Evolutionary conservation across 2,888 invertebrate genomes (phyloP).

Genomic region (Drosophila tripunctata): DNA sequence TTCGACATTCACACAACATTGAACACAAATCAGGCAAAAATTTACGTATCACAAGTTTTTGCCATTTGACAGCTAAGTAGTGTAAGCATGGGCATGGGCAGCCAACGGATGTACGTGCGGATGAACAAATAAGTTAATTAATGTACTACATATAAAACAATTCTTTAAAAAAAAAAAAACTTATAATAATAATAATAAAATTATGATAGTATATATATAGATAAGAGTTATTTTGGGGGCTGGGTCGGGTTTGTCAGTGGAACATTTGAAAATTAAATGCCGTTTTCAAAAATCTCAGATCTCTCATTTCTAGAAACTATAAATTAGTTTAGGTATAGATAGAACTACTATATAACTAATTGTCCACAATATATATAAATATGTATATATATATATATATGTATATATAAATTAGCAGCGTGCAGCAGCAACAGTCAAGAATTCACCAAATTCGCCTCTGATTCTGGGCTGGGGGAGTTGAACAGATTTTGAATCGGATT

Average conservation of each 20-base stretch:
- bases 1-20: conserved; percentile 27
- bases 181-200: conserved; percentile 6
- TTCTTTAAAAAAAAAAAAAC: conserved; percentile 11
- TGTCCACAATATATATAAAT: conserved; percentile 30
- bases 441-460: neutral
- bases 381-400: neutral
- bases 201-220: neutral
- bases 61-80: conserved; percentile 42
- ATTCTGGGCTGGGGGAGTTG: neutral
- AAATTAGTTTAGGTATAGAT: conserved; percentile 46
- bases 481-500: neutral
- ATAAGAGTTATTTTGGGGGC: conserved; percentile 17
- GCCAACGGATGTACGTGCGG: conserved; percentile 30
- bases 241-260: conserved; percentile 43
- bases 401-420: conserved; percentile 50
- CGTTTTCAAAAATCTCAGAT: conserved; percentile 69
- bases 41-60: conserved; percentile 66
- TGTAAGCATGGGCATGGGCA: conserved; percentile 41
- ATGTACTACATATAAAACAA: conserved; percentile 16
- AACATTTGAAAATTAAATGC: conserved; percentile 59
- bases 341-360: conserved; percentile 37
- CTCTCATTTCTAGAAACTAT: conserved; percentile 66
- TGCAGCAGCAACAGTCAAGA: conserved; percentile 34
- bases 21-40: conserved; percentile 46
- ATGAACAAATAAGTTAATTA: conserved; percentile 39